Evolutionary conservation across 2,888 invertebrate genomes (phyloP).

Genomic region (Heliconius charithonia): DNA sequence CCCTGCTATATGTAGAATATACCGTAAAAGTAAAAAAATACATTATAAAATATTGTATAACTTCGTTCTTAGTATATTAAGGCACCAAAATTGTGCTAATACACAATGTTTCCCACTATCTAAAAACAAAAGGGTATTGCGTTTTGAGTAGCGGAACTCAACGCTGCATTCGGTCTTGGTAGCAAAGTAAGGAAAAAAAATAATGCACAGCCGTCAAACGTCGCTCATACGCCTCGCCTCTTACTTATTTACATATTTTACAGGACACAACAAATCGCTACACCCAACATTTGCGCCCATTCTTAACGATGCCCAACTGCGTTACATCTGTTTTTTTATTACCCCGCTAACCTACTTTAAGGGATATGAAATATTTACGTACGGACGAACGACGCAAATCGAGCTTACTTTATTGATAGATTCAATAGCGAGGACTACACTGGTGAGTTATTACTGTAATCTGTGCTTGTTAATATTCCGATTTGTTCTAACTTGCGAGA

Average conservation of each 20-base stretch:
- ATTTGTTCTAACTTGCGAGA: neutral
- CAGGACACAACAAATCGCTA: conserved; percentile 6
- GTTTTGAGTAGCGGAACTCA: too few species aligned
- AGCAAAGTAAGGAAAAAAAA: too few species aligned
- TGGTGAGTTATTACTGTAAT: conserved; percentile 33
- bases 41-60: too few species aligned
- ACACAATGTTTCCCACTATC: too few species aligned
- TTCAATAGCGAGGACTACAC: conserved; percentile 29
- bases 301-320: conserved; percentile 22
- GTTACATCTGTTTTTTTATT: conserved; percentile 43
- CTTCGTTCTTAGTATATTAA: too few species aligned
- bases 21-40: too few species aligned
- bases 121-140: too few species aligned
- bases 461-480: conserved; percentile 4
- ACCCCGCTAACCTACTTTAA: conserved; percentile 39
- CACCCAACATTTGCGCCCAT: conserved; percentile 22
- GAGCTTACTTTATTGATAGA: conserved; percentile 42
- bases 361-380: conserved; percentile 31
- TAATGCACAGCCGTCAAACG: too few species aligned
- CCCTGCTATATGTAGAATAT: too few species aligned
- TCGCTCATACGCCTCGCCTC: too few species aligned
- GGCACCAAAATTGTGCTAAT: too few species aligned
- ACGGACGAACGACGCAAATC: conserved; percentile 11
- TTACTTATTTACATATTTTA: neutral
- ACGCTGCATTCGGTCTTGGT: too few species aligned